Evolutionary conservation across 2,113 vertebrate genomes (phyloP), one percentile per base, ranked within the genome.

Genomic region (Rissa tridactyla): DNA sequence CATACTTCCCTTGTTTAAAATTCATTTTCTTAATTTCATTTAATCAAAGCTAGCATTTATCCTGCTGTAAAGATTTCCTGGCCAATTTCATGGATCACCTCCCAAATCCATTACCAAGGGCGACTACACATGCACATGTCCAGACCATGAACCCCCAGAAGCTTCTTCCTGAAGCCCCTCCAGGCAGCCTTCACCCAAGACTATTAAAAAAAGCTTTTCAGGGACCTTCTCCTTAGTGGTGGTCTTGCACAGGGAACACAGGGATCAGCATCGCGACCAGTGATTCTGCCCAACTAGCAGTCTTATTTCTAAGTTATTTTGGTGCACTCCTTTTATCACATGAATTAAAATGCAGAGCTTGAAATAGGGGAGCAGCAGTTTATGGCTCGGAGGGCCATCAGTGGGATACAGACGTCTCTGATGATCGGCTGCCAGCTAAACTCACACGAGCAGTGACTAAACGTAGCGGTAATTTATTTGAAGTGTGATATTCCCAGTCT

Each of bases 61-160:
- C 66, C 86, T 82, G 75, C 81, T 10, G 4, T 69, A 65, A 94
- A 94, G 38, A 55, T 79, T 77, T 91, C 73, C 88, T 13, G 75
- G n/a, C 86, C 75, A 94, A 80, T 97, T 95, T 96, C 94, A 94
- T 73, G 86, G 93, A 58, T 97, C 81, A 66, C 38, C 75, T 95
- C 95, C 71, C 91, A 96, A 27, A 90, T 47, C 92, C 89, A 91
- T 91, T 91, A 70, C 55, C 3, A 3, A 82, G 58, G 62, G 32
- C 2, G 3, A 84, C 60, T 60, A 21, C 47, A 64, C 11, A 8
- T 1, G 34, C 18, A 30, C 14, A 2, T 26, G 70, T 55, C 70
- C 82, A 54, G 15, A 52, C 5, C 75, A 19, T 2, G n/a, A 95
- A 76, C 49, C 42, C 86, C 77, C 77, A 84, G 83, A 87, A 79